Conservation (phyloP, 1,140 invertebrate genomes). For the Zophobas morio region DNA sequence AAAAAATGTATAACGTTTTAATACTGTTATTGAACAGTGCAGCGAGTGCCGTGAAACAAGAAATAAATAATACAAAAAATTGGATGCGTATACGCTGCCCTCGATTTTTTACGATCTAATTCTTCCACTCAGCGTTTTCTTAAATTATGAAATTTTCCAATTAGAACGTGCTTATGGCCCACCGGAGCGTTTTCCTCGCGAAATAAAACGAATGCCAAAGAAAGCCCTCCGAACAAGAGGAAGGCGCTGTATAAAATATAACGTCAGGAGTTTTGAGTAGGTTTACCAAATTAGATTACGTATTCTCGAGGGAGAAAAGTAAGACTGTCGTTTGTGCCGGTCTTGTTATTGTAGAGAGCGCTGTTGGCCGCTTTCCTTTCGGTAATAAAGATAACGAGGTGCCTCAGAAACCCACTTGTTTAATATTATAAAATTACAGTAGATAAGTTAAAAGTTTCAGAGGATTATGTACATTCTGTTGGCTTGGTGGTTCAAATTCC, state of each 20-base stretch:
- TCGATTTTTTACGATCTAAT: too few relatives aligned
- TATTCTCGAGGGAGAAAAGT: constrained; percentile 56
- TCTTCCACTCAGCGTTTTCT: neutral
- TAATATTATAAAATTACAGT: constrained; percentile 56
- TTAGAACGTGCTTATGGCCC: constrained; percentile 32
- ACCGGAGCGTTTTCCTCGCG: constrained; percentile 22
- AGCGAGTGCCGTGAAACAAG: too few relatives aligned
- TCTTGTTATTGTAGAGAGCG: constrained; percentile 47
- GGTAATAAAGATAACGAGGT: constrained; percentile 58
- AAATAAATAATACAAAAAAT: too few relatives aligned
- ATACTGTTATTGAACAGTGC: too few relatives aligned
- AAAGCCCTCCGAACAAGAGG: constrained; percentile 11
- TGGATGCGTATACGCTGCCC: too few relatives aligned
- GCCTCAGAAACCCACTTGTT: constrained; percentile 55
- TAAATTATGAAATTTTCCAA: constrained; percentile 35
- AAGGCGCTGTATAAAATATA: constrained; percentile 51
- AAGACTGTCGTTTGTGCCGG: constrained; percentile 52
- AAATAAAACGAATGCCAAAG: constrained; percentile 19
- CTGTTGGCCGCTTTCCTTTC: constrained; percentile 51
- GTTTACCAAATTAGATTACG: constrained; percentile 59
- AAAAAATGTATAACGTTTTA: too few relatives aligned
- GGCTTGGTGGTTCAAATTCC: constrained; percentile 23
- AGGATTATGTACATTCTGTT: constrained; percentile 26
- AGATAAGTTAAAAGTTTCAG: constrained; percentile 52
- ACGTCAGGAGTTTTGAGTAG: constrained; percentile 56